phyloP scores from a whole-genome alignment of 2,888 invertebrate genomes.

The Lasius fuliginosus region DNA sequence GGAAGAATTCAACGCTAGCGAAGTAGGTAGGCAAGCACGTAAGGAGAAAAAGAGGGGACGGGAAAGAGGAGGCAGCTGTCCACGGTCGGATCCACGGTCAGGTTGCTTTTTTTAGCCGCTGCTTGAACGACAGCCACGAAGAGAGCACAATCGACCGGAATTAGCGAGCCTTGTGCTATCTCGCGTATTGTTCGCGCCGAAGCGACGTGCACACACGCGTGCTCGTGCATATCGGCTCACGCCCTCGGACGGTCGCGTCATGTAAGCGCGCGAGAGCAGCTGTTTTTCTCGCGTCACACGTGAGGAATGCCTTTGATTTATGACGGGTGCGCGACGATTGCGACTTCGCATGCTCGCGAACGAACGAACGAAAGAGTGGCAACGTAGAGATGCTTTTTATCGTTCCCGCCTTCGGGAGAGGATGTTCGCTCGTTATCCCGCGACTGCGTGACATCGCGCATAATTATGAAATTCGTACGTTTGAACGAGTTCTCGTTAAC shows the following conservation, averaged over 20 bases:
- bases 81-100: constrained; percentile 70
- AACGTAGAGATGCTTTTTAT: constrained; percentile 61
- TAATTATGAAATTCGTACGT: constrained; percentile 27
- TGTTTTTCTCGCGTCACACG: constrained; percentile 80
- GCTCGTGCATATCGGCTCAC: constrained; percentile 69
- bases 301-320: constrained; percentile 78
- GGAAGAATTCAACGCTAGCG: constrained; percentile 53
- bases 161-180: constrained; percentile 81
- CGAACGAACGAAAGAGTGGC: constrained; percentile 59
- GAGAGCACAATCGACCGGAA: constrained; percentile 80
- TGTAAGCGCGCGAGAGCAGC: constrained; percentile 73
- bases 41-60: not conserved
- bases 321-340: constrained; percentile 74
- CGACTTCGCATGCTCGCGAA: constrained; percentile 68
- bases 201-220: constrained; percentile 8
- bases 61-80: constrained; percentile 59
- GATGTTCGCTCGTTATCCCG: constrained; percentile 37
- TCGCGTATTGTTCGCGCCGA: constrained; percentile 70
- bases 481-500: not conserved
- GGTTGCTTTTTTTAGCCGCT: constrained; percentile 67
- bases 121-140: constrained; percentile 76
- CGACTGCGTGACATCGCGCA: constrained; percentile 15
- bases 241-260: constrained; percentile 63
- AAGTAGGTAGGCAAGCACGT: constrained; percentile 37
- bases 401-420: constrained; percentile 27